These are phyloP conservation scores for Drosophila pegasa DNA, from an alignment of 2,888 invertebrate species.

Conservation along the genomic window DNA sequence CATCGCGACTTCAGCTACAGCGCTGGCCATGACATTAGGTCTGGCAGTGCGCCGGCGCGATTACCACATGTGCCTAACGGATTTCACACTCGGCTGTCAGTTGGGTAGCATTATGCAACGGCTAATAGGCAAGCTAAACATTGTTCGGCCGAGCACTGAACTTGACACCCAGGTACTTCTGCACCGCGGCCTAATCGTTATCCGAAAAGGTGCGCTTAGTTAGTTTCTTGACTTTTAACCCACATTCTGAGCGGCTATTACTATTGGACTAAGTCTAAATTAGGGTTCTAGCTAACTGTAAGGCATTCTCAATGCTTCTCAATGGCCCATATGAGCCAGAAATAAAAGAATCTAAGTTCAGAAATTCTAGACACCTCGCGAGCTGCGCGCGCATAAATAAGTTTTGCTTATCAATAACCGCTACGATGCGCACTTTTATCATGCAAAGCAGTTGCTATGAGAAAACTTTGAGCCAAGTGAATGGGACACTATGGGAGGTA, in stretches of 20 bases:
- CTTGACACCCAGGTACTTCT: constrained; percentile 37
- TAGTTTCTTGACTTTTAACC: constrained; percentile 43
- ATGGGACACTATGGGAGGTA: constrained; percentile 32
- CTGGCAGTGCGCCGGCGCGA: constrained; percentile 27
- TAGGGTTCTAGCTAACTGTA: constrained; percentile 53
- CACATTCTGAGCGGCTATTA: constrained; percentile 22
- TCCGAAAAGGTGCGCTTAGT: neutral
- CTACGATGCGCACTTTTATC: constrained; percentile 32
- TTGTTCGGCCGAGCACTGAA: constrained; percentile 45
- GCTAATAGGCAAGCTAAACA: constrained; percentile 28
- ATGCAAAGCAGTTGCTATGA: constrained; percentile 56
- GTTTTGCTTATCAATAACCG: constrained; percentile 4
- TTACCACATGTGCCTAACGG: constrained; percentile 64
- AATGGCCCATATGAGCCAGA: constrained; percentile 29
- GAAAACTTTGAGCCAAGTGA: constrained; percentile 31
- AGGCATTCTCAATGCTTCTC: constrained; percentile 25
- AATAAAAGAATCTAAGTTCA: constrained; percentile 14
- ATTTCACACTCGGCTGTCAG: constrained; percentile 64
- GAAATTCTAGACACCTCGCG: constrained; percentile 29
- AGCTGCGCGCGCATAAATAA: constrained; percentile 31
- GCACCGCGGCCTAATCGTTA: constrained; percentile 1
- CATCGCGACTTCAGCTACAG: constrained; percentile 20
- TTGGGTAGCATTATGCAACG: constrained; percentile 64
- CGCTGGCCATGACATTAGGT: constrained; percentile 46
- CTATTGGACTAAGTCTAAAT: constrained; percentile 2